Percentiles rank a stretch among this genome's conserved stretches.
Conservation (phyloP, 1,140 invertebrate genomes). For the Antheraea mylitta region DNA sequence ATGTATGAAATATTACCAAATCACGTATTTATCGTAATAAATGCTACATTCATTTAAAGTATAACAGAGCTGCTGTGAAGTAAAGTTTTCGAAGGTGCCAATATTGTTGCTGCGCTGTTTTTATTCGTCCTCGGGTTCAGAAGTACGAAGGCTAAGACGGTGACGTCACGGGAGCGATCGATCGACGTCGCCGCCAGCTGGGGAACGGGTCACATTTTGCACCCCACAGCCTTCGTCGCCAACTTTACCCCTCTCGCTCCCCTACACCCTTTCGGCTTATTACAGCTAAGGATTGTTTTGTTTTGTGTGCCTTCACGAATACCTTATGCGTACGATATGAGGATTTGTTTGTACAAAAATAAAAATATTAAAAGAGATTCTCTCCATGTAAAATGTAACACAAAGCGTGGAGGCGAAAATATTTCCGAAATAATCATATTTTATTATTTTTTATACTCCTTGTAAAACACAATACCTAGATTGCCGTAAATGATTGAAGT, state of each 20-base stretch:
- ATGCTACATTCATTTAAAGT: too few species aligned
- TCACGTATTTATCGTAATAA: too few species aligned
- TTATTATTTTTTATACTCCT: too few species aligned
- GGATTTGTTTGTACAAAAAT: not conserved
- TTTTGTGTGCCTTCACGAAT: not conserved
- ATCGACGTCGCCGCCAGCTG: slow-evolving; percentile 29
- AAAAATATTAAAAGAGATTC: too few species aligned
- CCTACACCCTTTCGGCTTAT: slow-evolving; percentile 30
- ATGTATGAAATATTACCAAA: too few species aligned
- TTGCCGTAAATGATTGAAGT: too few species aligned
- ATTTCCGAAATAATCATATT: too few species aligned
- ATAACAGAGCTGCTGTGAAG: not conserved
- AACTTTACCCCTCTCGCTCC: slow-evolving; percentile 11
- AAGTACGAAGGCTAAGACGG: slow-evolving; percentile 50
- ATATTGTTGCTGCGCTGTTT: not conserved
- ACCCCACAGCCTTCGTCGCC: slow-evolving; percentile 23
- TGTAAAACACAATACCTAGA: too few species aligned
- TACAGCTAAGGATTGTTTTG: slow-evolving; percentile 36
- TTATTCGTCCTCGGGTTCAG: slow-evolving; percentile 32
- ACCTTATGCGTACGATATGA: not conserved
- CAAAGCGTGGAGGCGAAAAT: too few species aligned
- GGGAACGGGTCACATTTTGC: slow-evolving; percentile 36
- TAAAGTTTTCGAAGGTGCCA: not conserved
- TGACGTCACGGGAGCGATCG: slow-evolving; percentile 67
- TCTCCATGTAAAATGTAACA: too few species aligned